phyloP scores from a whole-genome alignment of 2,113 vertebrate species.

The Isurus oxyrinchus region DNA sequence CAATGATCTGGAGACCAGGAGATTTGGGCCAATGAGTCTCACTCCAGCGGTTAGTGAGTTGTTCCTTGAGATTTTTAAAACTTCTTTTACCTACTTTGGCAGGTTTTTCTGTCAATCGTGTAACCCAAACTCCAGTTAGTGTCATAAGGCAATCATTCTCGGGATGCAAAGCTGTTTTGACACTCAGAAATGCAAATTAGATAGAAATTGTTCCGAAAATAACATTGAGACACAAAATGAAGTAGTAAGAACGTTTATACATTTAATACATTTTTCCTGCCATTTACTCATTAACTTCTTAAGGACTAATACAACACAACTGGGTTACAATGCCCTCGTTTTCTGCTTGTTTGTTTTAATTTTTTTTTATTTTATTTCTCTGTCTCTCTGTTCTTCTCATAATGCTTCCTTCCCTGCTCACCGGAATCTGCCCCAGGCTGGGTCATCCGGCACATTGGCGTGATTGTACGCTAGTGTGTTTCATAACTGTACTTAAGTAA shows the following conservation, averaged over 20 bases:
- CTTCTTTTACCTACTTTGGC: background rate
- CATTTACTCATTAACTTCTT: too few species aligned
- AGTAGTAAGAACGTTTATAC: background rate
- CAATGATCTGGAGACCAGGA: too few species aligned
- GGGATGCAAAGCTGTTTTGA: background rate
- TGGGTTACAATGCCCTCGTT: too few species aligned
- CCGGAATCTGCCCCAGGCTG: too few species aligned
- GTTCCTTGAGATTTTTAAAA: background rate
- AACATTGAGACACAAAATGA: background rate
- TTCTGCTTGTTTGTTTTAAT: background rate
- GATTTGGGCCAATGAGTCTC: background rate
- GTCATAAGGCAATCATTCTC: background rate
- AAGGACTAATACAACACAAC: too few species aligned
- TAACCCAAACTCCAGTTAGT: background rate
- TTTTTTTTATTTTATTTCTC: background rate
- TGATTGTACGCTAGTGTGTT: too few species aligned
- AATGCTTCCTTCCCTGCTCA: background rate
- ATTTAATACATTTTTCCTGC: too few species aligned
- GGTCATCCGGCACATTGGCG: too few species aligned
- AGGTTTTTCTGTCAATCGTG: background rate
- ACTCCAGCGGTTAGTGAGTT: background rate
- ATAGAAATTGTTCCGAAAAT: background rate
- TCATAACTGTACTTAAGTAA: too few species aligned
- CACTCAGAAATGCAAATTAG: background rate
- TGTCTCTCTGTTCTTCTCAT: background rate